phyloP scores from a whole-genome alignment of 2,888 invertebrate species.

The Teleiodes luculella region DNA sequence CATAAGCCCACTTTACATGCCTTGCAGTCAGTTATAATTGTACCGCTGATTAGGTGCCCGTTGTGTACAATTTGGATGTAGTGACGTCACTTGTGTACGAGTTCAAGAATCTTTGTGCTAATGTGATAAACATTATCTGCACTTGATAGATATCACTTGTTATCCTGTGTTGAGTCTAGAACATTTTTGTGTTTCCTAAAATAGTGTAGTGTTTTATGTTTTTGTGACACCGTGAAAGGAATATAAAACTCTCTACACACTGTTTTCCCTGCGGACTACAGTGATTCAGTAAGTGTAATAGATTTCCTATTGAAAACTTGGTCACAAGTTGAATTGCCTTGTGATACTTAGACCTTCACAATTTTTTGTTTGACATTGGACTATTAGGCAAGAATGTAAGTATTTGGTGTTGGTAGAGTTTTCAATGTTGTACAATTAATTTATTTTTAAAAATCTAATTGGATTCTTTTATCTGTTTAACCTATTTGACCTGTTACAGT shows the following conservation, averaged over 20 bases:
- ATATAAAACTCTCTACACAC: background rate
- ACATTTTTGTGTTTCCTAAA: slow-evolving; percentile 29
- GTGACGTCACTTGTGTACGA: slow-evolving; percentile 60
- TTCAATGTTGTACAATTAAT: no score
- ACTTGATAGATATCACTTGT: slow-evolving; percentile 51
- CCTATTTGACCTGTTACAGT: no score
- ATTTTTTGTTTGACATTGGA: no score
- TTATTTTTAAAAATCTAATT: no score
- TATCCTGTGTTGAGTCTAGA: slow-evolving; percentile 33
- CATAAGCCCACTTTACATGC: slow-evolving; percentile 44
- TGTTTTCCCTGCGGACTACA: background rate
- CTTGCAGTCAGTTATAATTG: slow-evolving; percentile 26
- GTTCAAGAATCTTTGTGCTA: slow-evolving; percentile 58
- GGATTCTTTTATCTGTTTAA: no score
- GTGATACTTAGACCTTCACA: no score
- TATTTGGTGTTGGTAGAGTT: no score
- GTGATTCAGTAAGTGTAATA: background rate
- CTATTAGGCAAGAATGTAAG: no score
- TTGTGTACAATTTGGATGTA: slow-evolving; percentile 45
- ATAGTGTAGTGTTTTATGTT: slow-evolving; percentile 34
- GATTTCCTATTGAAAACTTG: background rate
- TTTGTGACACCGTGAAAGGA: slow-evolving; percentile 10
- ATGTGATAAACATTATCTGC: slow-evolving; percentile 61
- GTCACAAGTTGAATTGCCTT: no score
- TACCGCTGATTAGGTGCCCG: slow-evolving; percentile 39